phyloP scores from a whole-genome alignment of 2,113 vertebrate genomes.

The Alces alces region DNA sequence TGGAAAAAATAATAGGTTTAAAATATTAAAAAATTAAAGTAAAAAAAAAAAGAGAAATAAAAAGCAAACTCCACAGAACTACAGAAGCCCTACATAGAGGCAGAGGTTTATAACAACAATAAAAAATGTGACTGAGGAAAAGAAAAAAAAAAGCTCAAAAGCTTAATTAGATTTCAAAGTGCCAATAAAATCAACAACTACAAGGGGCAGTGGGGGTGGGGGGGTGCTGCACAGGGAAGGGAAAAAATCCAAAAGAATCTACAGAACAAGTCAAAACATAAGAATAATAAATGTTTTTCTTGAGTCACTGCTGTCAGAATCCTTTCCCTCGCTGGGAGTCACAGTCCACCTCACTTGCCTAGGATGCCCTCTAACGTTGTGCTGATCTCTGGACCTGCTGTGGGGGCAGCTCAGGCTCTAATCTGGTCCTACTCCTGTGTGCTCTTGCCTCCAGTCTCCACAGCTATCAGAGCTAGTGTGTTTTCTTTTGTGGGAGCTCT shows the following conservation, averaged over 20 bases:
- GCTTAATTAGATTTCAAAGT: neutral
- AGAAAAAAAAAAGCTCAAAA: neutral
- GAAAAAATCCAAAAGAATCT: neutral
- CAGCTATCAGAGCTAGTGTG: neutral
- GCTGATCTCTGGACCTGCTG: neutral
- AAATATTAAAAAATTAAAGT: neutral
- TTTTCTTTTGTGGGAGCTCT: neutral
- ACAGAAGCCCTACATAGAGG: neutral
- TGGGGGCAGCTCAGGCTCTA: neutral
- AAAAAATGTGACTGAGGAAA: neutral
- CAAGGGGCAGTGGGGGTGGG: accelerated
- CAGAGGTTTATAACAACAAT: neutral
- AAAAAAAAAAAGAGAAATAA: neutral
- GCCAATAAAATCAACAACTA: neutral
- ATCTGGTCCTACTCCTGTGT: neutral
- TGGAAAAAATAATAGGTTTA: neutral
- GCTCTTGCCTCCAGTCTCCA: neutral
- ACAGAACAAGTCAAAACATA: neutral
- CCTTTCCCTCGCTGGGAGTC: neutral
- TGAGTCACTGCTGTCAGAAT: neutral
- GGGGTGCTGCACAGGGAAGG: too few relatives aligned
- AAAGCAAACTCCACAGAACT: neutral
- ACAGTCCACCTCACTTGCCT: neutral
- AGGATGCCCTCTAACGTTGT: neutral
- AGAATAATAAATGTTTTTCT: neutral